These are phyloP conservation scores for Itoplectis maculator DNA, from an alignment of 2,888 invertebrate genomes.

Conservation along the genomic window DNA sequence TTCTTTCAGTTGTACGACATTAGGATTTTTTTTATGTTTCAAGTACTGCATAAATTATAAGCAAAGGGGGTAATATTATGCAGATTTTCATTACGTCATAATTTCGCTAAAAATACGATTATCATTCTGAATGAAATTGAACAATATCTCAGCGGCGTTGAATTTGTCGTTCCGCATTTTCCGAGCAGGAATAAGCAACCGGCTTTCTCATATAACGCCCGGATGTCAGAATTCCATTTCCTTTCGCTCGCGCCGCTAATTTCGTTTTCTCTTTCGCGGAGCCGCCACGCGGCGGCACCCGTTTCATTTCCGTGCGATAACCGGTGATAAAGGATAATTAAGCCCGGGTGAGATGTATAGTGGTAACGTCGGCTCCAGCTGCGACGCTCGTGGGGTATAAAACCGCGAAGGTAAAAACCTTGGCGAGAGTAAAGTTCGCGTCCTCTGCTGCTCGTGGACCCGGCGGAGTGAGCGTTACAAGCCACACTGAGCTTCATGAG, in stretches of 20 bases:
- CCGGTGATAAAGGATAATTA: constrained; percentile 70
- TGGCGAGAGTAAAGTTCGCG: constrained; percentile 36
- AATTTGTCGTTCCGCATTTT: constrained; percentile 30
- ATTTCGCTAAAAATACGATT: not conserved
- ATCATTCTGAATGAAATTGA: constrained; percentile 16
- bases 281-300: constrained; percentile 34
- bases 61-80: not conserved
- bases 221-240: constrained; percentile 58
- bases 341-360: constrained; percentile 56
- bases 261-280: constrained; percentile 64
- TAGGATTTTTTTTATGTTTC: not conserved
- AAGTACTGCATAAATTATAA: not conserved
- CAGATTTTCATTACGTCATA: not conserved
- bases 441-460: constrained; percentile 7
- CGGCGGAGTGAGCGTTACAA: constrained; percentile 1
- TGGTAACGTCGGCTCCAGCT: constrained; percentile 40
- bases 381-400: constrained; percentile 10
- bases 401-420: constrained; percentile 38
- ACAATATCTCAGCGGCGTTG: not conserved
- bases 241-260: constrained; percentile 56
- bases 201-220: constrained; percentile 34
- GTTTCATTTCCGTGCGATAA: constrained; percentile 67
- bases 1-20: no score
- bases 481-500: not conserved
- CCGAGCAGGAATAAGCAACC: constrained; percentile 13